Evolutionary conservation across 2,113 vertebrate species (phyloP), one percentile per base, ranked within the genome.

Genomic region (Rallus limicola): DNA sequence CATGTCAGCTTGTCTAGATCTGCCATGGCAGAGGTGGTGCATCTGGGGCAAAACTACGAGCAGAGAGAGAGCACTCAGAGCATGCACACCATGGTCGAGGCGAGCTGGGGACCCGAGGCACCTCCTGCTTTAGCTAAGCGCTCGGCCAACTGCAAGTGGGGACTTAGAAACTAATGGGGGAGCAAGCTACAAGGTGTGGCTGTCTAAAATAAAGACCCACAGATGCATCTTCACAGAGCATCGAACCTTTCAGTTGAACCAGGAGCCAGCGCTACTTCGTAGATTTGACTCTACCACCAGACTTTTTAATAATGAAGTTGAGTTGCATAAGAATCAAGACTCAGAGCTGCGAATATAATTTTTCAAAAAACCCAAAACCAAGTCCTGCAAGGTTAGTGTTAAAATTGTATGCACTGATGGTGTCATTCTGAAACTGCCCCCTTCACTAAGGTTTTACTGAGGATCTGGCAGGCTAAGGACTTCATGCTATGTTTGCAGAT

Each of bases 191-290:
- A 86, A 82, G 40, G 13, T 24, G 14, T 34, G 10, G 5, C 0
- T 68, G 6, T 60, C 67, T 64, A n/a, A 93, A 90, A 76, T 52
- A 13, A 46, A 75, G 58, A 76, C 56, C 19, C 28, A 90, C 17
- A 82, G 71, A 82, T 0, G 0, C 0, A 1, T 25, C 62, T 40
- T 64, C 53, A 36, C 7, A 40, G 25, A 11, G 5, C 33, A 82
- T 2, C 18, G 59, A 85, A 75, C 5, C 11, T 64, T 75, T 40
- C 9, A 11, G 7, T 7, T 52, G 11, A 56, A 40, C 69, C 25
- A 52, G 16, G 3, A 64, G 17, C 13, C 53, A 76, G 34, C 16
- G 9, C 3, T 53, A 8, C 38, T 83, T 53, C 42, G 48, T 42
- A 82, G 17, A 68, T 56, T 63, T 69, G 40, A 36, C 13, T 50